Conservation (phyloP, 1,140 invertebrate species). For the Melitaea cinxia region DNA sequence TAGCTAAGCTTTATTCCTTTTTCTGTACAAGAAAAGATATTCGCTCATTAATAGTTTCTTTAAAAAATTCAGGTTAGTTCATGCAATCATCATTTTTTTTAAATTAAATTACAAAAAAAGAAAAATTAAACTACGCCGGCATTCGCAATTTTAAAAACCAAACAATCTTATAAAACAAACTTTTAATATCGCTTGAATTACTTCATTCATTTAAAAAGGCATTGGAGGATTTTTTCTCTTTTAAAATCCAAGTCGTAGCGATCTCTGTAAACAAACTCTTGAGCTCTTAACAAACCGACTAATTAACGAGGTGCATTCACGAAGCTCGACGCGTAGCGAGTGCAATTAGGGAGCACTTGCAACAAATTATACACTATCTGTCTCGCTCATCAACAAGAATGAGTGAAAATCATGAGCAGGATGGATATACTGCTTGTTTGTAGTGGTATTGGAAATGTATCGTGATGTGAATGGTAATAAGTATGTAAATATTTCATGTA, state of each 20-base stretch:
- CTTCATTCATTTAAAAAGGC: constrained; percentile 6
- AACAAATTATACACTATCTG: constrained; percentile 43
- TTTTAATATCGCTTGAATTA: background rate
- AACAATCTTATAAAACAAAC: background rate
- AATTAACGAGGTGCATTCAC: constrained; percentile 61
- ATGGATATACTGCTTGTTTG: constrained; percentile 2
- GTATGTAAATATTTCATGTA: background rate
- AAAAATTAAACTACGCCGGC: no score
- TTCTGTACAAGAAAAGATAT: no score
- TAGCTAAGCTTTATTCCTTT: no score
- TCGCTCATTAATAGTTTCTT: no score
- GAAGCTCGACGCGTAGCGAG: constrained; percentile 28
- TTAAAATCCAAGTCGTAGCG: constrained; percentile 8
- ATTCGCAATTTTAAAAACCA: background rate
- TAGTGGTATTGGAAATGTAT: constrained; percentile 1
- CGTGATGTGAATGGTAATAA: background rate
- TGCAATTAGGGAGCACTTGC: constrained; percentile 59
- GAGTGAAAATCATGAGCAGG: constrained; percentile 2
- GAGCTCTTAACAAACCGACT: constrained; percentile 63
- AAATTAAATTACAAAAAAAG: no score
- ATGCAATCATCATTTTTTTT: no score
- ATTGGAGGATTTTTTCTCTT: background rate
- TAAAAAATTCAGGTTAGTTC: no score
- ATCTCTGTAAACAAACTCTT: constrained; percentile 45
- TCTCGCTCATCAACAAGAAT: constrained; percentile 33